Base-by-base conservation (phyloP, 1,140 invertebrate species). In the Micrasema minimum region DNA sequence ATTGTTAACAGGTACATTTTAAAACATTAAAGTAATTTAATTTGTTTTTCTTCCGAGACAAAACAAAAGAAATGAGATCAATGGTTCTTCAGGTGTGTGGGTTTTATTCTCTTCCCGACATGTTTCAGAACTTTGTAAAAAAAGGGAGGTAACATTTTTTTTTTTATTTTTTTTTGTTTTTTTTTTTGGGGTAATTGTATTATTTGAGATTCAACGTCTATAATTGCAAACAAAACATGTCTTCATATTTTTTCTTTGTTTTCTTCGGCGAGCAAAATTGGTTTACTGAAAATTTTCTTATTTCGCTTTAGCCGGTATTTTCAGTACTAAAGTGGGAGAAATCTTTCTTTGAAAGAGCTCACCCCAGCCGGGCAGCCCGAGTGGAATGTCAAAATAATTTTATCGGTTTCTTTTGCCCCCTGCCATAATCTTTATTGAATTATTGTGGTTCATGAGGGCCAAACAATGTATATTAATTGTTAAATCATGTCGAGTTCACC, bases 61-160 rank as follows among this genome's bases (percentile, higher is more conserved):
- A 31, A 31, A 31, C 26, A 31, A 31, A 31, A 31, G 26, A 31
- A 31, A 31, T 31, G 2, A 43, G 50, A 67, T 67, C 55, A 43
- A 67, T 55, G 10, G 35, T n/a, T 43, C 55, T 23, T 22, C 48
- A 55, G 65, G 51, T 55, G 26, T 18, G 37, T 9, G 38, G 55
- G 53, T 67, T 45, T 16, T 67, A 16, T 67, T 67, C 50, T 14
- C n/a, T n/a, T n/a, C n/a, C n/a, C n/a, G 35, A 48, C 46, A 14
- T 43, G 61, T 65, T 48, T 26, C 45, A 11, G 12, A 46, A 48
- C 3, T 12, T 11, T 16, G 22, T 18, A 38, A 23, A 59, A 26
- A 35, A n/a, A 26, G 16, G 35, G 35, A 14, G 31, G 31, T 16
- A 48, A 46, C 35, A 46, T 64, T 46, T 46, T n/a, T n/a, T n/a